phyloP scores from a whole-genome alignment of 2,113 vertebrate genomes.

The Tupaia chinensis region DNA sequence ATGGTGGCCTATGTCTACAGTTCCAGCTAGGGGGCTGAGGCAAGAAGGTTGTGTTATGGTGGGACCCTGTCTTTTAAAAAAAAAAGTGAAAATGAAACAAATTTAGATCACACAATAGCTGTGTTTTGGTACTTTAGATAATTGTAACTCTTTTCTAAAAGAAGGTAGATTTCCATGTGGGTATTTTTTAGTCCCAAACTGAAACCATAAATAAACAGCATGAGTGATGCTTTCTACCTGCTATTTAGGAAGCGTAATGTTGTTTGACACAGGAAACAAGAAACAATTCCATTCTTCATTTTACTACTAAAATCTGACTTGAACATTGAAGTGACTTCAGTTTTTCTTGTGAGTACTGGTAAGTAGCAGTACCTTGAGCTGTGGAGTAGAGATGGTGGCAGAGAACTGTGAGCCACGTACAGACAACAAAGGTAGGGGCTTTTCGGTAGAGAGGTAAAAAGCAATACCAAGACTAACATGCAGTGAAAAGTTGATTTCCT shows the following conservation, averaged over 20 bases:
- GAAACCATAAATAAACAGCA: neutral
- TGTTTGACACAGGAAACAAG: neutral
- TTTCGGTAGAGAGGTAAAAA: neutral
- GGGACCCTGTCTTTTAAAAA: no score
- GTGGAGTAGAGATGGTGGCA: rapidly evolving
- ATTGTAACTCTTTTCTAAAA: neutral
- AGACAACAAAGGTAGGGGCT: neutral
- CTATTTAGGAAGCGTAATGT: neutral
- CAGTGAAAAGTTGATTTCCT: neutral
- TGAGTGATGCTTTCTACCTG: neutral
- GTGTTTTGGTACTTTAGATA: neutral
- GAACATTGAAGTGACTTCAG: neutral
- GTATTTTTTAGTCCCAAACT: neutral
- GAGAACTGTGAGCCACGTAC: neutral
- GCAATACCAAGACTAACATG: neutral
- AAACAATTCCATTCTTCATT: neutral
- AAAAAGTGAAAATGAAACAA: neutral
- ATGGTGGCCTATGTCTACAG: no score
- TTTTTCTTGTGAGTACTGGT: neutral
- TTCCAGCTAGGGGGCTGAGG: no score
- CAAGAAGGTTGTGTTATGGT: no score
- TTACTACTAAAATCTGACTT: neutral
- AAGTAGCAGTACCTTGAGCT: neutral
- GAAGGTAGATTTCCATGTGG: neutral
- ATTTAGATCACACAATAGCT: neutral